Conservation (phyloP, 2,888 invertebrate species). For the Toxonevra muliebris region DNA sequence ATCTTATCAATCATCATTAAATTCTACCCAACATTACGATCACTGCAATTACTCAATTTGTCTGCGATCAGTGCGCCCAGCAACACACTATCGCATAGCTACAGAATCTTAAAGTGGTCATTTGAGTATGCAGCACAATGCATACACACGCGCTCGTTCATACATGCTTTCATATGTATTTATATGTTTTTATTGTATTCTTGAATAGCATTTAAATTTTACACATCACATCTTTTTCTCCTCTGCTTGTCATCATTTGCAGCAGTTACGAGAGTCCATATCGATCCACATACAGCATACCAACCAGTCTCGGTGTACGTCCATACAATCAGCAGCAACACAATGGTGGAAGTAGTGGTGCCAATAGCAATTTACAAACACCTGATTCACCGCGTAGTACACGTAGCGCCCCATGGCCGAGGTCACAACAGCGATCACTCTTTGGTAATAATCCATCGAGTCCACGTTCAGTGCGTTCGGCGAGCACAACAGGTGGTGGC, state of each 20-base stretch:
- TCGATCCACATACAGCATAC: conserved; percentile 67
- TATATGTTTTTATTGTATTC: neutral
- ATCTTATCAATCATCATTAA: conserved; percentile 19
- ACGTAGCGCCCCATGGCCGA: conserved; percentile 82
- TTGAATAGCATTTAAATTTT: conserved; percentile 8
- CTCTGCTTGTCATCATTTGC: conserved; percentile 26
- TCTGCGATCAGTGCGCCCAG: conserved; percentile 2
- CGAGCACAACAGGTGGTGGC: conserved; percentile 62
- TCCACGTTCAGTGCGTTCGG: conserved; percentile 83
- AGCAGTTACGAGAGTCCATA: conserved; percentile 67
- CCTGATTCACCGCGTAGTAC: conserved; percentile 83
- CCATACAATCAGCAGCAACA: conserved; percentile 56
- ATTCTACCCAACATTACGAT: neutral
- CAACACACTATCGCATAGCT: neutral
- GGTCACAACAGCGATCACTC: conserved; percentile 78
- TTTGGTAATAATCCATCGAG: conserved; percentile 80
- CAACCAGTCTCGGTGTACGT: conserved; percentile 64
- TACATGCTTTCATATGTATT: neutral
- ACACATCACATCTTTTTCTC: neutral
- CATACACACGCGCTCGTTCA: neutral
- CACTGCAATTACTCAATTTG: conserved; percentile 29
- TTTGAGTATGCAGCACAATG: neutral
- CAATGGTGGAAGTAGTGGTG: conserved; percentile 45
- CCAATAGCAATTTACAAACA: conserved; percentile 58
- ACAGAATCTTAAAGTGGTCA: neutral